Percentiles rank a stretch among this genome's conserved stretches.
These are phyloP conservation scores for Elmis aenea DNA, from an alignment of 2,888 invertebrate genomes.

Conservation along the genomic window DNA sequence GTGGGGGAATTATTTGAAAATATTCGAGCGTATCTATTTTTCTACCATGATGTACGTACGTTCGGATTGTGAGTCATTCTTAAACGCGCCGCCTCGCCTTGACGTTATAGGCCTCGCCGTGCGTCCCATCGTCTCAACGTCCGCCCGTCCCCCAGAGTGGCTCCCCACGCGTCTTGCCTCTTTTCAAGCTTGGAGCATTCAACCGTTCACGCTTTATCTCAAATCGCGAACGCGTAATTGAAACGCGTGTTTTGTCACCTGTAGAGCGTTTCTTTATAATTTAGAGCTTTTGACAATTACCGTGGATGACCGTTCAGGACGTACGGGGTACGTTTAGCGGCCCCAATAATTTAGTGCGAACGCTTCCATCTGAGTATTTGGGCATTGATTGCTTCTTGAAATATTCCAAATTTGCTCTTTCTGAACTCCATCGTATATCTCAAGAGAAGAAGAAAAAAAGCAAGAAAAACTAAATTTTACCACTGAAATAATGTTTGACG, in stretches of 20 bases:
- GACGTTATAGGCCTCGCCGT: not conserved
- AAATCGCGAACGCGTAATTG: slow-evolving; percentile 15
- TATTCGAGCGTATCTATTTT: no score
- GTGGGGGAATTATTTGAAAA: no score
- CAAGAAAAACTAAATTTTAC: no score
- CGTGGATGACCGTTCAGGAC: not conserved
- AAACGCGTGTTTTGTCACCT: slow-evolving; percentile 18
- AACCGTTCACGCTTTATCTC: slow-evolving; percentile 11
- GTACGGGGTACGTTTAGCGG: no score
- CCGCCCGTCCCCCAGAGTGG: slow-evolving; percentile 6
- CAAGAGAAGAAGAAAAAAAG: no score
- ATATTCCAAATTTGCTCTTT: no score
- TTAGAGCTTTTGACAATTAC: slow-evolving; percentile 13
- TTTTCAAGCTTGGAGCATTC: not conserved
- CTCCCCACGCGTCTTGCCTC: not conserved
- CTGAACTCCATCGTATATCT: no score
- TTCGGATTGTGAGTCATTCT: slow-evolving; percentile 10
- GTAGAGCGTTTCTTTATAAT: slow-evolving; percentile 13
- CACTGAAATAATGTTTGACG: no score
- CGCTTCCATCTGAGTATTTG: no score
- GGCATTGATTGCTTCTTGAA: no score
- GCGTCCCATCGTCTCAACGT: slow-evolving; percentile 13
- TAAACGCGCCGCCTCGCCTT: slow-evolving; percentile 8
- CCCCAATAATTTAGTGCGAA: no score
- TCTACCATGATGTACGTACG: slow-evolving; percentile 18